Conservation (phyloP, 2,888 invertebrate species). For the Gortyna flavago region DNA sequence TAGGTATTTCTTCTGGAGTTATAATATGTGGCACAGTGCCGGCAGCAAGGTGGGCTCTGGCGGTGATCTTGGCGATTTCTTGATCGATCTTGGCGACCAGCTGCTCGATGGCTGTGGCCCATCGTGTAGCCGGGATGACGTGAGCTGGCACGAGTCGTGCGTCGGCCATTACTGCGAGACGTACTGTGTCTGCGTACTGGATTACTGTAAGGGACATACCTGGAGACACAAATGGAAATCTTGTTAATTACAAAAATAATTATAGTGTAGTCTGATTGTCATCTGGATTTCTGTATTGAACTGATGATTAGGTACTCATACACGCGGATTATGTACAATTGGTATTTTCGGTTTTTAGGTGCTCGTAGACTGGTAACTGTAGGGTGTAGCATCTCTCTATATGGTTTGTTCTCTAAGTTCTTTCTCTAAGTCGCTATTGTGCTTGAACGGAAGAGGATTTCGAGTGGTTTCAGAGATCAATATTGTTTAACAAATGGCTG, state of each 20-base stretch:
- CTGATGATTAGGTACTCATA: background rate
- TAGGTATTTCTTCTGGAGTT: slow-evolving; percentile 65
- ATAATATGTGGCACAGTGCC: slow-evolving; percentile 71
- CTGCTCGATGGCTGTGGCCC: slow-evolving; percentile 84
- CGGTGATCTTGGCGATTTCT: slow-evolving; percentile 83
- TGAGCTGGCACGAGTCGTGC: slow-evolving; percentile 92
- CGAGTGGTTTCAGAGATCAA: background rate
- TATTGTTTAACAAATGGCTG: background rate
- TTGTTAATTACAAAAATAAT: background rate
- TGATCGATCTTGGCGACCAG: slow-evolving; percentile 82
- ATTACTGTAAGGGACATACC: slow-evolving; percentile 93
- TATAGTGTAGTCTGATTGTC: background rate
- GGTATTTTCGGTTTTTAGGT: background rate
- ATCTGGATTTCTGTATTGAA: too few relatives aligned
- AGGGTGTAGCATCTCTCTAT: background rate
- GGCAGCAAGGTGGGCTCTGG: slow-evolving; percentile 66
- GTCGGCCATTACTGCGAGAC: slow-evolving; percentile 93
- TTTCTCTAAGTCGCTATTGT: background rate
- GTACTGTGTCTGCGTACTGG: slow-evolving; percentile 91
- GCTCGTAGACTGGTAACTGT: background rate
- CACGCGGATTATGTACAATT: background rate
- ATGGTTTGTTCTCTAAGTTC: background rate
- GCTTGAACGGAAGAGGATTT: background rate
- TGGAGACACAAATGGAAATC: slow-evolving; percentile 74
- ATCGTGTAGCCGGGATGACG: slow-evolving; percentile 86